Base-by-base conservation (phyloP, 2,797 vertebrate species). In the Neostethus bicornis region DNA sequence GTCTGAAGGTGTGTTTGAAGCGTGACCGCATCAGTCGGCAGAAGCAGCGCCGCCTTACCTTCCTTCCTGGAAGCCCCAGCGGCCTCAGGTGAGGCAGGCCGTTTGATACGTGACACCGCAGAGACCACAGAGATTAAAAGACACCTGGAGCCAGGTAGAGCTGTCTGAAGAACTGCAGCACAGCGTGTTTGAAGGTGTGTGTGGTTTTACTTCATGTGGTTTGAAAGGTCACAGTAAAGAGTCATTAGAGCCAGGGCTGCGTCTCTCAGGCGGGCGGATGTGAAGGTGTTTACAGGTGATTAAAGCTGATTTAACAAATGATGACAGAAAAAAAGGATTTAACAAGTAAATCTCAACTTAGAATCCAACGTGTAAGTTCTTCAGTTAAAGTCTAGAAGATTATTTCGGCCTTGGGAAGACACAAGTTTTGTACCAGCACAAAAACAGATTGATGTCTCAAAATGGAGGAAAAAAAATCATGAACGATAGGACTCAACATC, bases 1-100 rank as follows among this genome's bases (percentile, higher is more conserved):
- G 79, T 79, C 48, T 60, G 56, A 45, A 42, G 73, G 24, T 31
- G 62, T 19, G 78, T 92, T 91, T 91, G 85, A 91, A 89, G 79
- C 62, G 61, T 50, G 74, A 89, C 85, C 82, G 81, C 88, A 89
- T 90, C 87, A 89, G 87, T 89, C 61, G 57, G 51, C 1, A 39
- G 53, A 83, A 73, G 70, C 86, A 77, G 76, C 71, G 62, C 73
- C 81, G 50, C 67, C 74, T 44, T 43, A 25, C 57, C 84, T 90
- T 91, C 89, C 90, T 90, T 85, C 83, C 85, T 81, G 83, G 75
- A 73, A 61, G 75, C 74, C 70, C 25, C 54, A 17, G 56, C 46
- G 70, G 86, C 77, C 65, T 70, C 61, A 51, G 77, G 74, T 56
- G 70, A 81, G 62, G 39, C 35, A 56, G 66, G 61, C 21, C 28